These are phyloP conservation scores for Nipponacmea schrenckii DNA, from an alignment of 2,888 invertebrate species.

Conservation along the genomic window DNA sequence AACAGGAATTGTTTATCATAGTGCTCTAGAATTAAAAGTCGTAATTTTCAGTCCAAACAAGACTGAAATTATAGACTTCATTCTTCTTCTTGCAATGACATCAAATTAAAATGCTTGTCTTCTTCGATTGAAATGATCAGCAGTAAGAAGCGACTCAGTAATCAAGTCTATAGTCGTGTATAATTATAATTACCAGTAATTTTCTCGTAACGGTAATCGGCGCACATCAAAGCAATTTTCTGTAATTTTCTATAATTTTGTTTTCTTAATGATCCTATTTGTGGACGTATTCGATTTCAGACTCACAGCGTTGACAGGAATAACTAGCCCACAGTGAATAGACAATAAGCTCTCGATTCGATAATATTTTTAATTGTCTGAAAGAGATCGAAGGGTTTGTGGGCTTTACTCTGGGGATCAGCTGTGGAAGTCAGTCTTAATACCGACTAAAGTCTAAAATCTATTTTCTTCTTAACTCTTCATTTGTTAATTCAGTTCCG, in stretches of 20 bases:
- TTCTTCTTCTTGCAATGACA: slow-evolving; percentile 12
- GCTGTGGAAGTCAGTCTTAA: too few relatives aligned
- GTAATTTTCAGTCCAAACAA: slow-evolving; percentile 21
- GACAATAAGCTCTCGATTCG: neutral
- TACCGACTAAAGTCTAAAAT: neutral
- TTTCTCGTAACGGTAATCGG: slow-evolving; percentile 29
- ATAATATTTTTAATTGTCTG: too few relatives aligned
- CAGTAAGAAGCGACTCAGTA: slow-evolving; percentile 15
- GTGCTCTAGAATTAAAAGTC: slow-evolving; percentile 16
- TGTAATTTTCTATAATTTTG: slow-evolving; percentile 31
- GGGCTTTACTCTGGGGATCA: too few relatives aligned
- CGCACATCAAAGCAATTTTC: slow-evolving; percentile 30
- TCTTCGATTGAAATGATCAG: slow-evolving; percentile 24
- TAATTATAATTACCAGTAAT: slow-evolving; percentile 32
- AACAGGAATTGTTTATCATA: slow-evolving; percentile 14
- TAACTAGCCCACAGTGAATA: slow-evolving; percentile 15
- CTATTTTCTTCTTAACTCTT: slow-evolving; percentile 1
- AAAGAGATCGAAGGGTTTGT: too few relatives aligned
- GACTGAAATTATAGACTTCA: slow-evolving; percentile 21
- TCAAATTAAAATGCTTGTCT: slow-evolving; percentile 31
- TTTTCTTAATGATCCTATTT: slow-evolving; percentile 27
- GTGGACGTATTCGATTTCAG: slow-evolving; percentile 20
- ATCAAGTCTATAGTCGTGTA: slow-evolving; percentile 20
- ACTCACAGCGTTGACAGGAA: slow-evolving; percentile 9
- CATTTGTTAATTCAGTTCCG: neutral